Evolutionary conservation across 2,888 invertebrate species (phyloP).

Genomic region (Zaprionus bogoriensis): DNA sequence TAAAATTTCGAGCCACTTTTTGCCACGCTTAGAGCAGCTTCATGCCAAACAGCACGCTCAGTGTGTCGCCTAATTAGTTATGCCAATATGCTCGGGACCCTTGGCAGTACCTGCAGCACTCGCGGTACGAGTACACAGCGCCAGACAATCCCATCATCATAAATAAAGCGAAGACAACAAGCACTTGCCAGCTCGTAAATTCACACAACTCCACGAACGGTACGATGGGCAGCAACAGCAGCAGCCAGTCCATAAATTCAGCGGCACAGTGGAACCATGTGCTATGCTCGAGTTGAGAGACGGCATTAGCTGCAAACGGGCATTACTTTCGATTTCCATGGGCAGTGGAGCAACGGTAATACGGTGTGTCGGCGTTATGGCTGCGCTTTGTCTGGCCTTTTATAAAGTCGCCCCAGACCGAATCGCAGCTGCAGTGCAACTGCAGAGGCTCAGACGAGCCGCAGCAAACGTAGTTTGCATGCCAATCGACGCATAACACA

Average conservation of each 20-base stretch:
- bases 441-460: background rate
- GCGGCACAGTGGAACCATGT: conserved; percentile 41
- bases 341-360: conserved; percentile 52
- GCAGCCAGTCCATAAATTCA: conserved; percentile 66
- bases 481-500: conserved; percentile 47
- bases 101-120: background rate
- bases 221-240: conserved; percentile 29
- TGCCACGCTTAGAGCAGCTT: conserved; percentile 13
- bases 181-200: conserved; percentile 58
- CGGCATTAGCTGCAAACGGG: conserved; percentile 44
- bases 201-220: conserved; percentile 40
- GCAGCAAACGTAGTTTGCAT: conserved; percentile 51
- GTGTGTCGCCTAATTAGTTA: conserved; percentile 69
- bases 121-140: background rate
- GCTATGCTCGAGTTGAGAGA: background rate
- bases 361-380: conserved; percentile 1
- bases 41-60: too few relatives aligned
- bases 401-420: conserved; percentile 35
- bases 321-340: conserved; percentile 74
- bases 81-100: conserved; percentile 52
- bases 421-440: background rate
- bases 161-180: conserved; percentile 52
- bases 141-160: conserved; percentile 52
- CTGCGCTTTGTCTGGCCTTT: conserved; percentile 25
- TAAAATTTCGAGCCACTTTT: background rate